These are phyloP conservation scores for Lontra canadensis DNA, from an alignment of 2,113 vertebrate genomes.

Conservation along the genomic window DNA sequence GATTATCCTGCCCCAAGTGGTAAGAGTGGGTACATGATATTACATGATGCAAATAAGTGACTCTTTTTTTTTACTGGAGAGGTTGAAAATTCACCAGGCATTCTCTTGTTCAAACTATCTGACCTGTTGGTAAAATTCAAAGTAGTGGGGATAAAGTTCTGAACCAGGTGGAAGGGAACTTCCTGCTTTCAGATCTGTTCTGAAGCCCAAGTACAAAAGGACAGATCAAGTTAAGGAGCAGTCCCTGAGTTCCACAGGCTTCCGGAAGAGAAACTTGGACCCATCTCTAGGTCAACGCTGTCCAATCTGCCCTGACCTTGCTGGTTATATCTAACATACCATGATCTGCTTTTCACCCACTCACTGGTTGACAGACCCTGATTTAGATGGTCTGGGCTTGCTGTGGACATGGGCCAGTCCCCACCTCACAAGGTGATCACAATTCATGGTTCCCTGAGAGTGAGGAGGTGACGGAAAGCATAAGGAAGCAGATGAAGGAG, in stretches of 20 bases:
- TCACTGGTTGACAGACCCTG: background rate
- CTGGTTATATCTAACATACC: background rate
- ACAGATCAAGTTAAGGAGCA: background rate
- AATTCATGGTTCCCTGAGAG: background rate
- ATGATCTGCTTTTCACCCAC: background rate
- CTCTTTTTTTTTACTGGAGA: background rate
- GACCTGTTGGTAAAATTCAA: background rate
- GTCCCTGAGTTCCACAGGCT: background rate
- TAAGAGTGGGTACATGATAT: background rate
- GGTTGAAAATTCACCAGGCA: background rate
- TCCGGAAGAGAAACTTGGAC: background rate
- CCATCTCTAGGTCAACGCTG: background rate
- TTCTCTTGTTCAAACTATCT: background rate
- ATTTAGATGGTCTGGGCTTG: background rate
- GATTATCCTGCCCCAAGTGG: background rate
- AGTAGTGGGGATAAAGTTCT: background rate
- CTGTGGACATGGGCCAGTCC: rapidly evolving
- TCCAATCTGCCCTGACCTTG: background rate
- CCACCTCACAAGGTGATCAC: background rate
- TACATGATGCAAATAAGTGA: rapidly evolving
- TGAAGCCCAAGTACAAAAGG: background rate
- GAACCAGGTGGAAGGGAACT: background rate
- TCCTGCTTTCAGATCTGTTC: background rate
- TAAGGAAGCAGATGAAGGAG: background rate
- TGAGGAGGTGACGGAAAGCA: background rate